Base-by-base conservation (phyloP, 2,888 invertebrate genomes). In the Drosophila planitibia region DNA sequence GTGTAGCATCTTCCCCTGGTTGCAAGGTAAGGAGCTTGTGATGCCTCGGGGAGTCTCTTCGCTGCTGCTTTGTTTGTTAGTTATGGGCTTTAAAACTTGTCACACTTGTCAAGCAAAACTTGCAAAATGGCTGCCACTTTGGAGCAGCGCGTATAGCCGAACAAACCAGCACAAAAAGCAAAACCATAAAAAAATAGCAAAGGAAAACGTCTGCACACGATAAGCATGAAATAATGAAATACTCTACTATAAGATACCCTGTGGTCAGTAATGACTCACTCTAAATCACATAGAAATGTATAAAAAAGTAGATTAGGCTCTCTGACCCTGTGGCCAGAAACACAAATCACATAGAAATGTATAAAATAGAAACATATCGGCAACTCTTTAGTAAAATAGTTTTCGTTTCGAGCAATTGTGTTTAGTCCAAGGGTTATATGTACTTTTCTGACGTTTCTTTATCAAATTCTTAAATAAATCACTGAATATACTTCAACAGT, bases 51-150 rank as follows among this genome's bases (percentile, higher is more conserved):
- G 63, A 57, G 57, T 25, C 16, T 32, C 49, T 37, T 41, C 59
- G 58, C 39, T 14, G 68, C 66, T 76, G 64, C 68, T 69, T 79
- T 70, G 70, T 68, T 63, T 65, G 58, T 82, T 87, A 81, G 82
- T 82, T 84, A 76, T 87, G 87, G 82, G 69, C 76, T 67, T 81
- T 79, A 77, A 80, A 88, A 81, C 82, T 82, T 86, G 84, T 82
- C 84, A 86, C 86, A 83, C 84, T 82, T 88, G 86, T 86, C 86
- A 81, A 57, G 63, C 55, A 63, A 81, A 81, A 81, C 70, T 81
- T 81, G 35, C 69, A 54, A 25, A 66, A 66, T 58, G 70, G 64
- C 70, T 74, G 70, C 58, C 74, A 58, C 47, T 63, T 68, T 61
- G 22, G 44, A 61, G 57, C 54, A 41, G 49, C 55, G 54, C 57